Evolutionary conservation across 2,797 vertebrate genomes (phyloP).

Genomic region (Peromyscus nudipes): DNA sequence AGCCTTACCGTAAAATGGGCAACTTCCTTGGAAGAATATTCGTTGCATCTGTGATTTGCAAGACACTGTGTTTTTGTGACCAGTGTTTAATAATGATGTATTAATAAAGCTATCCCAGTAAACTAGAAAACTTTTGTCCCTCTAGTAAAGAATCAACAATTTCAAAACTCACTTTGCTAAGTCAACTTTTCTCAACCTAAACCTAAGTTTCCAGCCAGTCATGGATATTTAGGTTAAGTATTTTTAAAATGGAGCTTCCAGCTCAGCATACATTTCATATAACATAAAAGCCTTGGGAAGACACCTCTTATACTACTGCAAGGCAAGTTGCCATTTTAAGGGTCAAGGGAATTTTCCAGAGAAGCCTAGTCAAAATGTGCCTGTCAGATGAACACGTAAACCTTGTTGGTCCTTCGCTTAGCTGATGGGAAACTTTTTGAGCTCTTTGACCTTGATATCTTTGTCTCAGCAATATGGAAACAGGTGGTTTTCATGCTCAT

Average conservation of each 20-base stretch:
- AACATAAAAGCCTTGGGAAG: not conserved
- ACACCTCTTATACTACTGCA: not conserved
- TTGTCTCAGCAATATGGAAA: not conserved
- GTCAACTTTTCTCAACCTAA: constrained; percentile 55
- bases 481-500: not conserved
- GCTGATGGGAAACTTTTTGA: not conserved
- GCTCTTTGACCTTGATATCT: constrained; percentile 9
- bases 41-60: constrained; percentile 7
- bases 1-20: not conserved
- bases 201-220: constrained; percentile 28
- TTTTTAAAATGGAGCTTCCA: constrained; percentile 51
- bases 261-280: not conserved
- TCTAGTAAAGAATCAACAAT: not conserved
- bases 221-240: not conserved
- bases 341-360: constrained; percentile 18
- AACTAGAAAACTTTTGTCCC: not conserved
- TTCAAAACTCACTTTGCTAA: constrained; percentile 54
- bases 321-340: not conserved
- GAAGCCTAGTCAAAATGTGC: constrained; percentile 24
- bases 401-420: not conserved
- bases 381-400: constrained; percentile 30
- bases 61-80: not conserved
- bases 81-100: not conserved
- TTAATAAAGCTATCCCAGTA: not conserved
- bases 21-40: not conserved